A percentile compares a stretch with the other conserved stretches of the same genome.
Evolutionary conservation across 2,797 vertebrate genomes (phyloP).

Genomic region (Phataginus tetradactyla): DNA sequence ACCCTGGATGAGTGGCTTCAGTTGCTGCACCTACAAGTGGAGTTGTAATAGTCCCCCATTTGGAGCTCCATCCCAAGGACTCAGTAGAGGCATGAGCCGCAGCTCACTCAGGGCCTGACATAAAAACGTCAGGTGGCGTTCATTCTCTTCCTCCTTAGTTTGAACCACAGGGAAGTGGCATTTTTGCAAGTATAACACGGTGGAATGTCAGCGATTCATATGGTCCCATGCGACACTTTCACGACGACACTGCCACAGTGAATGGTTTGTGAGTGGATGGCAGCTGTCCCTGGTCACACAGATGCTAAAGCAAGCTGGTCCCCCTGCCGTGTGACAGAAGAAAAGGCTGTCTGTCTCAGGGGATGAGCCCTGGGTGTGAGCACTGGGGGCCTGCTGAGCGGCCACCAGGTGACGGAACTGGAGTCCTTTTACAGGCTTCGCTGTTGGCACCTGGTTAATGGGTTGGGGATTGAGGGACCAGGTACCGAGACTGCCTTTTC

Average conservation of each 20-base stretch:
- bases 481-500: not conserved
- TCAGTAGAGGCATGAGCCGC: not conserved
- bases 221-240: not conserved
- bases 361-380: not conserved
- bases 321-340: not conserved
- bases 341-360: constrained; percentile 45
- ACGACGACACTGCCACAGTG: not conserved
- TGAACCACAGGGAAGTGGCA: not conserved
- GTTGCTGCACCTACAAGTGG: not conserved
- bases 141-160: fast-evolving
- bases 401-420: not conserved
- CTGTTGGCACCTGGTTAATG: constrained; percentile 6
- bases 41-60: fast-evolving
- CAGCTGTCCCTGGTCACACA: not conserved
- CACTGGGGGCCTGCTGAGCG: not conserved
- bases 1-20: not conserved
- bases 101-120: not conserved
- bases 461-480: not conserved
- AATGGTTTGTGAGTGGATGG: not conserved
- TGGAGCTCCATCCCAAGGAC: not conserved
- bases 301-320: not conserved
- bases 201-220: not conserved
- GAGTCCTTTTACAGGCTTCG: not conserved
- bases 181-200: not conserved
- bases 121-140: not conserved